Percentiles rank a stretch among this genome's conserved stretches.
Evolutionary conservation across 2,888 invertebrate species (phyloP).

Genomic region (Bellardia pandia): DNA sequence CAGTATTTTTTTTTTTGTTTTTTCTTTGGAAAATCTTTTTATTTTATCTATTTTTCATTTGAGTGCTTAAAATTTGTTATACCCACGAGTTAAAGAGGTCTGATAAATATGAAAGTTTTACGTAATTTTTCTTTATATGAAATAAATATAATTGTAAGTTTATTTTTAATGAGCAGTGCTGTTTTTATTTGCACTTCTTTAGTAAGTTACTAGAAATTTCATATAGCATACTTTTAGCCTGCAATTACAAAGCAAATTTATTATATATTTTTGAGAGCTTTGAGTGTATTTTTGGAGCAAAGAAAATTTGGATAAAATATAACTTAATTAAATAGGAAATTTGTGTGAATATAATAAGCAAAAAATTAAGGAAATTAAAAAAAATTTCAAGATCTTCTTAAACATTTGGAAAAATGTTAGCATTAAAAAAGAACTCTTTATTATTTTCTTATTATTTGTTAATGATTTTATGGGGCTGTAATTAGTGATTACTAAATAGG

Average conservation of each 20-base stretch:
- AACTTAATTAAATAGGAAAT: not conserved
- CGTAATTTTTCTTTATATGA: not conserved
- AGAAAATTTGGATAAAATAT: not conserved
- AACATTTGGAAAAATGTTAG: no score
- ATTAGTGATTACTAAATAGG: no score
- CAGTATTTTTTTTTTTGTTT: not conserved
- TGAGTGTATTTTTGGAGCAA: not conserved
- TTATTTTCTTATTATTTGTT: no score
- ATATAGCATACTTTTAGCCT: slow-evolving; percentile 14
- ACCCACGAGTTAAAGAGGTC: not conserved
- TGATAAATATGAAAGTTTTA: slow-evolving; percentile 3
- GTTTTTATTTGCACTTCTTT: not conserved
- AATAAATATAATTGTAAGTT: not conserved
- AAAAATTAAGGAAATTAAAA: no score
- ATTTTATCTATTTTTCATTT: not conserved
- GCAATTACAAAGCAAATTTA: not conserved
- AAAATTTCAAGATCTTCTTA: no score
- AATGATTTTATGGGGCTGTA: no score
- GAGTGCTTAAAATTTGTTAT: not conserved
- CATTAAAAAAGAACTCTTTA: no score
- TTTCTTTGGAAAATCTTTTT: not conserved
- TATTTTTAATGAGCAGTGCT: not conserved
- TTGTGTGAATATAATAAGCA: no score
- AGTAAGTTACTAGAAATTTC: not conserved
- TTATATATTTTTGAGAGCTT: not conserved